These are phyloP conservation scores for Tridacna crocea DNA, from an alignment of 2,888 invertebrate genomes.

Conservation along the genomic window DNA sequence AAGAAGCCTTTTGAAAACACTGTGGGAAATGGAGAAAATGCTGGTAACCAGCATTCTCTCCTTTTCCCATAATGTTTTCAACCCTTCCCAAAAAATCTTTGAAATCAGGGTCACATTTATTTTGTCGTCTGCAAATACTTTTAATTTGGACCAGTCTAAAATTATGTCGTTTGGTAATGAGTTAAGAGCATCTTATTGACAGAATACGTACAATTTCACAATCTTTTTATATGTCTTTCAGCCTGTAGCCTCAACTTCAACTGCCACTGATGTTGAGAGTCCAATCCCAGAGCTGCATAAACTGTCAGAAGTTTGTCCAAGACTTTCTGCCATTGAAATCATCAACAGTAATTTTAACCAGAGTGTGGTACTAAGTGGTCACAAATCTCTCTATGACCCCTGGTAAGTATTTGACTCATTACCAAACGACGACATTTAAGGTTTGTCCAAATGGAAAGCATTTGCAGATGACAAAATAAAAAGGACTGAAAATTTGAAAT, in stretches of 20 bases:
- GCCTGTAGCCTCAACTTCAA: constrained; percentile 48
- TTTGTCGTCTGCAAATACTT: too few species aligned
- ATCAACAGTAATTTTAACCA: constrained; percentile 52
- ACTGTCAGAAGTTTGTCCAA: constrained; percentile 45
- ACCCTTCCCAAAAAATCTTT: too few species aligned
- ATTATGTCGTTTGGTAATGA: too few species aligned
- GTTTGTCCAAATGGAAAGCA: too few species aligned
- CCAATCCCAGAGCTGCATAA: constrained; percentile 16
- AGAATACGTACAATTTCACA: too few species aligned
- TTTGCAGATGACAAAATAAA: too few species aligned
- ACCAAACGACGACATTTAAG: not conserved
- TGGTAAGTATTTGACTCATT: constrained; percentile 37
- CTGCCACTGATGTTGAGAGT: not conserved
- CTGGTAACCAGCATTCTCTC: not conserved
- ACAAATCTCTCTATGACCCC: constrained; percentile 44
- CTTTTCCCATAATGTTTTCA: not conserved
- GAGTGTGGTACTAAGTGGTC: constrained; percentile 42
- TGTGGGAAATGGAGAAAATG: too few species aligned
- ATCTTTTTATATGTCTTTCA: not conserved
- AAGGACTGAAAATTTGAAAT: too few species aligned
- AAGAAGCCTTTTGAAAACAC: too few species aligned
- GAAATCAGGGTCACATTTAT: too few species aligned
- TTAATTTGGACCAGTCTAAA: too few species aligned
- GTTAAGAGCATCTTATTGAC: too few species aligned
- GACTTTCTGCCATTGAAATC: constrained; percentile 49